Conservation (phyloP, 23 tunicate species). For the Trididemnum miniatum region DNA sequence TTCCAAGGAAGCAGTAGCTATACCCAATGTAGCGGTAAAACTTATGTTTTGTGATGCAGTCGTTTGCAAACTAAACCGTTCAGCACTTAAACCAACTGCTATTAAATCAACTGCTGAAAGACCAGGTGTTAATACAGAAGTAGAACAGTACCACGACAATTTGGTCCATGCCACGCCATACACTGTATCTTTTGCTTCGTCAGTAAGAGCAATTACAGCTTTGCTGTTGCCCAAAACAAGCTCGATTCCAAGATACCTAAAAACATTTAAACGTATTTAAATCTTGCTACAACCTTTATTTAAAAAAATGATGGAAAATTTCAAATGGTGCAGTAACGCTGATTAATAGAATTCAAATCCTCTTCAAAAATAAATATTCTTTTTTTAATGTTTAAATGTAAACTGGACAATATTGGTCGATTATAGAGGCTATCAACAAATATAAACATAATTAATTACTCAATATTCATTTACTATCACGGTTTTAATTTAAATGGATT, state of each 20-base stretch:
- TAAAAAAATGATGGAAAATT: too few species aligned
- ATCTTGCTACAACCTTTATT: too few species aligned
- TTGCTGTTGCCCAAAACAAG: conserved; percentile 11
- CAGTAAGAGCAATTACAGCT: not conserved
- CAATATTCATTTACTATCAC: too few species aligned
- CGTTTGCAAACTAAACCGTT: not conserved
- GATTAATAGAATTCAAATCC: too few species aligned
- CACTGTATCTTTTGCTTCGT: not conserved
- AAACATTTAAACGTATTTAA: not conserved
- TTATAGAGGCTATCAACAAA: too few species aligned
- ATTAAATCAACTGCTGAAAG: not conserved
- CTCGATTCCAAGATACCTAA: conserved; percentile 29
- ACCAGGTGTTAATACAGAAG: not conserved
- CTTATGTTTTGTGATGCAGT: not conserved
- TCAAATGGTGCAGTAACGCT: too few species aligned
- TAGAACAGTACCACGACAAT: not conserved
- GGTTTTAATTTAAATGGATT: too few species aligned
- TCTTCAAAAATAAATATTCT: too few species aligned
- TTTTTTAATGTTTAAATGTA: too few species aligned
- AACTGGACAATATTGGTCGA: too few species aligned
- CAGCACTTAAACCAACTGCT: not conserved
- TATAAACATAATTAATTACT: too few species aligned
- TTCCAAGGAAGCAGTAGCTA: not conserved
- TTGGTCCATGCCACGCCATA: not conserved
- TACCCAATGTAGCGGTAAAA: conserved; percentile 9